Conservation (phyloP, 1,140 invertebrate genomes). For the Panagrolaimus sp. region DNA sequence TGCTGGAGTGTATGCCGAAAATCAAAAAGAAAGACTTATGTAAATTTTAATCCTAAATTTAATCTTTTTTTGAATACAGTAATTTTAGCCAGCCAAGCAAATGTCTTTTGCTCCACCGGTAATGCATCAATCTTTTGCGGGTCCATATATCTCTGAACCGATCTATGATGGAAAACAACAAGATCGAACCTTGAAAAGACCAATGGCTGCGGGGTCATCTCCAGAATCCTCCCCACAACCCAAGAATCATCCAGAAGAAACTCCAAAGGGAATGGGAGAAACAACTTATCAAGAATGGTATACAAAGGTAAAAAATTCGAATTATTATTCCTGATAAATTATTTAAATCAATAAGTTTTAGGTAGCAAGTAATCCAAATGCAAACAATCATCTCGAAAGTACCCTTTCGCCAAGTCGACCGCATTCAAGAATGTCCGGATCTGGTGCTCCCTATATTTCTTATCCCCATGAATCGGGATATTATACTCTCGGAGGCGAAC, state of each 20-base stretch:
- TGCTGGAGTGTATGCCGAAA: slow-evolving; percentile 9
- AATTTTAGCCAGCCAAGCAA: background rate
- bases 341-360: no score
- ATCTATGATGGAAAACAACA: slow-evolving; percentile 1
- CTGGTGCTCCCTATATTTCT: slow-evolving; percentile 39
- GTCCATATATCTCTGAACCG: background rate
- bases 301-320: no score
- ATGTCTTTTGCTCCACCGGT: slow-evolving; percentile 9
- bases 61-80: background rate
- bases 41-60: background rate
- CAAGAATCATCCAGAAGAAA: slow-evolving; percentile 23
- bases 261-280: slow-evolving; percentile 53
- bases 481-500: slow-evolving; percentile 56
- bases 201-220: background rate
- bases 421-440: slow-evolving; percentile 7
- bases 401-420: slow-evolving; percentile 17
- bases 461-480: slow-evolving; percentile 55
- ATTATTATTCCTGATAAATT: no score
- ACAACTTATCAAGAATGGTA: slow-evolving; percentile 57
- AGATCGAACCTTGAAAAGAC: background rate
- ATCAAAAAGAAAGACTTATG: slow-evolving; percentile 20
- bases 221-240: background rate
- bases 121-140: slow-evolving; percentile 2
- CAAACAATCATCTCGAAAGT: background rate
- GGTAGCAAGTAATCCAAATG: slow-evolving; percentile 17